A percentile compares a stretch with the other conserved stretches of the same genome.
Evolutionary conservation across 2,797 vertebrate genomes (phyloP).

Genomic region (Mormyrops boulengeri): DNA sequence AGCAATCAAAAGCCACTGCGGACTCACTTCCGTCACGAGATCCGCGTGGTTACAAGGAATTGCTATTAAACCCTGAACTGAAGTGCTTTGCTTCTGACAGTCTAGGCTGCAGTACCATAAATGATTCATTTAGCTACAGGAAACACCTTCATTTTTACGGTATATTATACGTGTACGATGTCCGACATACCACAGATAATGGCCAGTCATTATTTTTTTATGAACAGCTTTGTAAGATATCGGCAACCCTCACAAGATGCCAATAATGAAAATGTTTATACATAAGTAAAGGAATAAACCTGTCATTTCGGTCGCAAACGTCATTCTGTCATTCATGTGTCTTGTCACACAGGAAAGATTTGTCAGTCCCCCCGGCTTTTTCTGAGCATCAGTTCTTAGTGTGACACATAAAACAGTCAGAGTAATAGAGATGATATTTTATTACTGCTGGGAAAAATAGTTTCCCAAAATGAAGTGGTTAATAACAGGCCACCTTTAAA

Average conservation of each 20-base stretch:
- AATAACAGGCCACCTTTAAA: not conserved
- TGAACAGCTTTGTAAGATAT: not conserved
- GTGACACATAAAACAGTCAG: not conserved
- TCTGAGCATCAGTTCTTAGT: not conserved
- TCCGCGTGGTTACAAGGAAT: not conserved
- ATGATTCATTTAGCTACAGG: not conserved
- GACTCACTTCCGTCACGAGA: not conserved
- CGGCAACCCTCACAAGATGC: not conserved
- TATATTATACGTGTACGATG: not conserved
- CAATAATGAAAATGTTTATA: not conserved
- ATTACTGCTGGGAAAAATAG: not conserved
- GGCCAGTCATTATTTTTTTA: not conserved
- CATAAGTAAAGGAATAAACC: slow-evolving; percentile 1
- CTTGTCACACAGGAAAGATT: not conserved
- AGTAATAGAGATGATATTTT: not conserved
- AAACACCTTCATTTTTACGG: not conserved
- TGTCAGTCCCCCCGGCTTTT: not conserved
- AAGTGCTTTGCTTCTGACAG: not conserved
- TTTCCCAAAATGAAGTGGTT: not conserved
- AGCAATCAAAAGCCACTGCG: not conserved
- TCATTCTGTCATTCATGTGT: not conserved
- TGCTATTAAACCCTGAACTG: not conserved
- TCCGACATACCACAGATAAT: not conserved
- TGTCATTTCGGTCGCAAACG: not conserved
- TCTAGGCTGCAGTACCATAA: not conserved